These are phyloP conservation scores for Brachionus koreanus DNA, from an alignment of 1,140 invertebrate species.

Conservation along the genomic window DNA sequence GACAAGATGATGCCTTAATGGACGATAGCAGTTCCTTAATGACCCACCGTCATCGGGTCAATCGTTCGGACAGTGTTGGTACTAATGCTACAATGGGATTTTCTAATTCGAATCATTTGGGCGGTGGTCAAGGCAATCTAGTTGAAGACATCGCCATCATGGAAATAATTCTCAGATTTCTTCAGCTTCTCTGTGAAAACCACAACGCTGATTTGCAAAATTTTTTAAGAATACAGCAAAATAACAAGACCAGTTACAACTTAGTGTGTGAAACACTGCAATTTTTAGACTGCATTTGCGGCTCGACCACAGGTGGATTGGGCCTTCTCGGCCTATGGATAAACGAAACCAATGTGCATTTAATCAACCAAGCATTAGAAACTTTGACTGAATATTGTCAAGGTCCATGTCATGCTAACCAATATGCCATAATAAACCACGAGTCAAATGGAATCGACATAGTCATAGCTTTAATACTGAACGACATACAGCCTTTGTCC, in stretches of 20 bases:
- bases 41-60: background rate
- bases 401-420: slow-evolving; percentile 95
- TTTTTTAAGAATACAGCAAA: slow-evolving; percentile 45
- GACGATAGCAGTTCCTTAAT: background rate
- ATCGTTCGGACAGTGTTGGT: background rate
- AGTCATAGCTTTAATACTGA: slow-evolving; percentile 91
- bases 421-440: slow-evolving; percentile 93
- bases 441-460: slow-evolving; percentile 98
- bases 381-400: slow-evolving; percentile 99
- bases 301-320: slow-evolving; percentile 92
- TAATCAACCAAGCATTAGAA: slow-evolving; percentile 96
- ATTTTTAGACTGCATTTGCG: slow-evolving; percentile 98
- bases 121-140: background rate
- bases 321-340: slow-evolving; percentile 93
- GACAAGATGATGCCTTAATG: background rate
- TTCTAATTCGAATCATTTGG: background rate
- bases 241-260: slow-evolving; percentile 75
- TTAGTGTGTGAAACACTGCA: slow-evolving; percentile 94
- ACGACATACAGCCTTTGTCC: slow-evolving; percentile 94
- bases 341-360: slow-evolving; percentile 89
- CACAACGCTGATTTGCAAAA: slow-evolving; percentile 92
- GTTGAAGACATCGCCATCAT: slow-evolving; percentile 78
- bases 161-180: slow-evolving; percentile 88
- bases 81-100: background rate
- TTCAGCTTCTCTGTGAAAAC: slow-evolving; percentile 97